Base-by-base conservation (phyloP, 2,888 invertebrate genomes). In the Drosophila buzzatii region DNA sequence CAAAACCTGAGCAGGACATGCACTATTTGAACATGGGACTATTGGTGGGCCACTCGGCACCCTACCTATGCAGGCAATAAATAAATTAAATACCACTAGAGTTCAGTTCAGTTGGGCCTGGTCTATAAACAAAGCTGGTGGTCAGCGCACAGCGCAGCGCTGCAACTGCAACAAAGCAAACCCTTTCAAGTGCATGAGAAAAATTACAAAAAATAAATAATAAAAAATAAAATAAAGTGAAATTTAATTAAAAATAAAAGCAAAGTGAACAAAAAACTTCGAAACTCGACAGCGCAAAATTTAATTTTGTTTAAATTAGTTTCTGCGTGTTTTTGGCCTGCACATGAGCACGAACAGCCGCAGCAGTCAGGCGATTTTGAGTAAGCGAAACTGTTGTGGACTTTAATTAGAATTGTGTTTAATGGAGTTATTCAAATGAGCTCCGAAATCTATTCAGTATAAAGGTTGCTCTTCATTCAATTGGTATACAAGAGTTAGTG, bases 41-140 rank as follows among this genome's bases (percentile, higher is more conserved):
- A 16, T 9, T n/a, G 1, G 53, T 23, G 53, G 7, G n/a, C 33
- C 8, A 42, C 18, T 23, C 23, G 23, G 18, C 14, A 14, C 51
- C 49, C 52, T 65, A 23, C 35, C 66, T 64, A 51, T 33, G 79
- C 64, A 69, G 75, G 74, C 76, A 70, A 82, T 88, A 85, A 85
- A 89, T 85, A 85, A 85, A 77, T 82, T 82, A 85, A 70, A 82
- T 71, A 75, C 70, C 65, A 66, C 70, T 59, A 63, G 81, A 58
- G 39, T 64, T 64, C 51, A 55, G 75, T 60, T 85, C 73, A 85
- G 85, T 89, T 69, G 31, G 70, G 58, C 18, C 52, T 69, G 69
- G 86, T 70, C 89, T 82, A 80, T 70, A 82, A 80, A 52, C 73
- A 65, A 59, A 39, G 73, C 52, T 71, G 70, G 85, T 87, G 70